Percentiles rank a stretch among this genome's conserved stretches.
Conservation (phyloP, 2,797 vertebrate species). For the Bradypodion ventrale region DNA sequence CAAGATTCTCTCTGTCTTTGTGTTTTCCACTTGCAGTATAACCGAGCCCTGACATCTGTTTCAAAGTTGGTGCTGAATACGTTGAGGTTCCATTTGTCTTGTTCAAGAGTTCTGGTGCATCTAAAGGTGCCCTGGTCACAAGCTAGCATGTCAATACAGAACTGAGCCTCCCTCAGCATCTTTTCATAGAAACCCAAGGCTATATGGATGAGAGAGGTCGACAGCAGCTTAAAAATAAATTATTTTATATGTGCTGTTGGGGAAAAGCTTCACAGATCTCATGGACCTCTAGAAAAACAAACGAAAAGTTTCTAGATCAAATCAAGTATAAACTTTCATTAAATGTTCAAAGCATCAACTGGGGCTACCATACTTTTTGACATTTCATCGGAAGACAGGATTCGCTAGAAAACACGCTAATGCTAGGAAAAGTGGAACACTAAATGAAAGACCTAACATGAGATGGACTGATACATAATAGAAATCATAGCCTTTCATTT, state of each 20-base stretch:
- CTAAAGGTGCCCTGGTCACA: no score
- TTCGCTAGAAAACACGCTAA: neutral
- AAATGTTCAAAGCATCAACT: neutral
- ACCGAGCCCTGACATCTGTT: neutral
- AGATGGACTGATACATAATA: neutral
- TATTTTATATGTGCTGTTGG: neutral
- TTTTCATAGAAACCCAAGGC: no score
- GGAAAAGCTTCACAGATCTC: neutral
- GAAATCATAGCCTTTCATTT: neutral
- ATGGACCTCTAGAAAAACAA: neutral
- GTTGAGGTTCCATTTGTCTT: neutral
- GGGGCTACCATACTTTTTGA: neutral
- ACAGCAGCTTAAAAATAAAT: no score
- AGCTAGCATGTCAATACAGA: no score
- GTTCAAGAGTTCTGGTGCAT: neutral
- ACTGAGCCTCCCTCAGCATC: no score
- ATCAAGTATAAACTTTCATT: neutral
- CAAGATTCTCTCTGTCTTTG: no score
- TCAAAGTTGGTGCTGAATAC: neutral
- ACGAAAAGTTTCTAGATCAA: neutral
- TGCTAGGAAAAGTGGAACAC: neutral
- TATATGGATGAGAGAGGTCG: no score
- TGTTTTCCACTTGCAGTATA: no score
- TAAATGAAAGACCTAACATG: neutral
- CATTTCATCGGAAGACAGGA: neutral